Evolutionary conservation across 1,140 invertebrate genomes (phyloP), one percentile per base, ranked within the genome.

Genomic region (Diplogasteroides magnus): DNA sequence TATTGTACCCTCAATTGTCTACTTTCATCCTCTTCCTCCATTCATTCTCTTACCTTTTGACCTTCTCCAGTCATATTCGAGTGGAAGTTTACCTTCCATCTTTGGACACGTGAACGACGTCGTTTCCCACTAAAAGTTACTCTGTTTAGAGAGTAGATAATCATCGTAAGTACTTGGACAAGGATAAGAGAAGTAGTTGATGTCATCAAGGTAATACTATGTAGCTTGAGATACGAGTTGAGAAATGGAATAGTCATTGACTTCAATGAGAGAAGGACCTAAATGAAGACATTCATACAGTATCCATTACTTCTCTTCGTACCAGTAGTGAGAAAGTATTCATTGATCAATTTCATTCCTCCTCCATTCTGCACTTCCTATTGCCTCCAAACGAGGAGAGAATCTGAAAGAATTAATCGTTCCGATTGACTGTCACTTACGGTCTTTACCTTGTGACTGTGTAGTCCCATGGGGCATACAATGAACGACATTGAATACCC

Each of bases 1-100:
- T 23, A 78, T 80, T 3, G 76, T 77, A 27, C 77, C 77, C 61
- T 74, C 32, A 29, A n/a, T n/a, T n/a, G n/a, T n/a, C n/a, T n/a
- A n/a, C n/a, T n/a, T n/a, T n/a, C n/a, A n/a, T n/a, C n/a, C n/a
- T n/a, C n/a, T n/a, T n/a, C n/a, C n/a, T n/a, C n/a, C n/a, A n/a
- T n/a, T n/a, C n/a, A n/a, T n/a, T n/a, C n/a, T n/a, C n/a, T n/a
- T n/a, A n/a, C n/a, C n/a, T n/a, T n/a, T n/a, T n/a, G n/a, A n/a
- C n/a, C n/a, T n/a, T n/a, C n/a, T n/a, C n/a, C n/a, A n/a, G n/a
- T n/a, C n/a, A n/a, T n/a, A n/a, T n/a, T n/a, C n/a, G n/a, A n/a
- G n/a, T n/a, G n/a, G n/a, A n/a, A n/a, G n/a, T n/a, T n/a, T n/a
- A n/a, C n/a, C n/a, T n/a, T n/a, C n/a, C n/a, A n/a, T n/a, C n/a